Percentiles rank a stretch among this genome's conserved stretches.
phyloP scores from a whole-genome alignment of 2,888 invertebrate species.

The Trachelus stipa region DNA sequence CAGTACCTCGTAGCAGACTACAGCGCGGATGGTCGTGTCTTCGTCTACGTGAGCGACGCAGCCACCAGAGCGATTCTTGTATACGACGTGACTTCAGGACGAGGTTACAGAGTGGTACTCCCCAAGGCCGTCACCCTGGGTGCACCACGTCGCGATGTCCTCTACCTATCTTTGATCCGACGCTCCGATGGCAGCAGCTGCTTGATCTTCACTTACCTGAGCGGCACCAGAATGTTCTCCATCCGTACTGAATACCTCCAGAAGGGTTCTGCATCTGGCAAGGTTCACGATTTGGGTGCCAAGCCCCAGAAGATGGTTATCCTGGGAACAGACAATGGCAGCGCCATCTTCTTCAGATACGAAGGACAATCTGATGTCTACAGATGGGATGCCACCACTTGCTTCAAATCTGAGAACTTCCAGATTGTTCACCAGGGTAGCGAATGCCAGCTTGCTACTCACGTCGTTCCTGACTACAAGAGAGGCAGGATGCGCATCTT shows the following conservation, averaged over 20 bases:
- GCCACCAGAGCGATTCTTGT: constrained; percentile 68
- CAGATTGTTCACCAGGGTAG: constrained; percentile 70
- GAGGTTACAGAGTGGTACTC: constrained; percentile 75
- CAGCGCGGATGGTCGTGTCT: constrained; percentile 67
- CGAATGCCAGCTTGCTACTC: constrained; percentile 70
- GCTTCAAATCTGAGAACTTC: constrained; percentile 67
- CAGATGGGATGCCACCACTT: constrained; percentile 70
- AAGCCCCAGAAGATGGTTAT: constrained; percentile 72
- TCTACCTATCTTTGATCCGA: constrained; percentile 75
- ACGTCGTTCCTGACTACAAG: constrained; percentile 71
- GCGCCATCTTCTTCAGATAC: constrained; percentile 72
- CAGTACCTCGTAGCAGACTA: constrained; percentile 74
- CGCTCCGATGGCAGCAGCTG: constrained; percentile 71
- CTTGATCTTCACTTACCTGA: constrained; percentile 75
- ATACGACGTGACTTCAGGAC: constrained; percentile 73
- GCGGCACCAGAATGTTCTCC: constrained; percentile 74
- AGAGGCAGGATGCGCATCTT: constrained; percentile 71
- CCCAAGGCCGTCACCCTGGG: constrained; percentile 70
- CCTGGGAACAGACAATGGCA: constrained; percentile 74
- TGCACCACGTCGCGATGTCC: constrained; percentile 71
- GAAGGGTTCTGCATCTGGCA: constrained; percentile 71
- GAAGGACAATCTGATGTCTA: constrained; percentile 72
- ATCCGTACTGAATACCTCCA: constrained; percentile 74
- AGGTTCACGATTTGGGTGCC: constrained; percentile 69
- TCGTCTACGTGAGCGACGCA: constrained; percentile 68